Evolutionary conservation across 2,797 vertebrate genomes (phyloP).

Genomic region (Sternotherus odoratus): DNA sequence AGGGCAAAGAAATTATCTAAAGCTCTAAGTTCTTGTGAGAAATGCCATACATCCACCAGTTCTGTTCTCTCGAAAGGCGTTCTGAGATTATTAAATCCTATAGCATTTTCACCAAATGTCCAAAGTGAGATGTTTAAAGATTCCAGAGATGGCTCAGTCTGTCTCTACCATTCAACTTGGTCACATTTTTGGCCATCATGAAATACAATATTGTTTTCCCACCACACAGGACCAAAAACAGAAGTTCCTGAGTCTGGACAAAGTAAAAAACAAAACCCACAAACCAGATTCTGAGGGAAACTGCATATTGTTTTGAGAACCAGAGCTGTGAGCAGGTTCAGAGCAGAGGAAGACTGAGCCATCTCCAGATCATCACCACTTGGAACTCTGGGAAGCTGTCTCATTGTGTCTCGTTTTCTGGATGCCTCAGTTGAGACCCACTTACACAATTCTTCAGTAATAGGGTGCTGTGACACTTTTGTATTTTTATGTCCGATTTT

Average conservation of each 20-base stretch:
- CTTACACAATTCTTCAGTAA: no score
- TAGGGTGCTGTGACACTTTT: no score
- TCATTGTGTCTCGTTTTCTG: neutral
- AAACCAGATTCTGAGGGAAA: neutral
- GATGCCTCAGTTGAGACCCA: neutral
- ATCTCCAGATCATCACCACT: neutral
- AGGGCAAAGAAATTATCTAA: slow-evolving; percentile 5
- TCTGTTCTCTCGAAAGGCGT: slow-evolving; percentile 23
- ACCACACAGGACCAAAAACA: neutral
- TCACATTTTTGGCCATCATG: slow-evolving; percentile 30
- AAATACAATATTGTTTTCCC: slow-evolving; percentile 11
- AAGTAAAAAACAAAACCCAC: slow-evolving; percentile 5
- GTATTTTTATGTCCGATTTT: no score
- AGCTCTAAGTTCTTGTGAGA: slow-evolving; percentile 5
- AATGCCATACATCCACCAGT: slow-evolving; percentile 33
- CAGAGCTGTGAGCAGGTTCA: slow-evolving; percentile 11
- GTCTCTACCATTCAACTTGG: slow-evolving; percentile 57
- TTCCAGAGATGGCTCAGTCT: slow-evolving; percentile 54
- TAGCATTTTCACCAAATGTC: no score
- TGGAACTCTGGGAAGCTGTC: neutral
- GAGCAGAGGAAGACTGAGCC: neutral
- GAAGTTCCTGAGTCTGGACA: slow-evolving; percentile 13
- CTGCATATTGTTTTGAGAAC: neutral
- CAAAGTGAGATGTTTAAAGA: slow-evolving; percentile 41
- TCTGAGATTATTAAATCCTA: no score